Evolutionary conservation across 2,797 vertebrate species (phyloP).

Genomic region (Acrocephalus scirpaceus): DNA sequence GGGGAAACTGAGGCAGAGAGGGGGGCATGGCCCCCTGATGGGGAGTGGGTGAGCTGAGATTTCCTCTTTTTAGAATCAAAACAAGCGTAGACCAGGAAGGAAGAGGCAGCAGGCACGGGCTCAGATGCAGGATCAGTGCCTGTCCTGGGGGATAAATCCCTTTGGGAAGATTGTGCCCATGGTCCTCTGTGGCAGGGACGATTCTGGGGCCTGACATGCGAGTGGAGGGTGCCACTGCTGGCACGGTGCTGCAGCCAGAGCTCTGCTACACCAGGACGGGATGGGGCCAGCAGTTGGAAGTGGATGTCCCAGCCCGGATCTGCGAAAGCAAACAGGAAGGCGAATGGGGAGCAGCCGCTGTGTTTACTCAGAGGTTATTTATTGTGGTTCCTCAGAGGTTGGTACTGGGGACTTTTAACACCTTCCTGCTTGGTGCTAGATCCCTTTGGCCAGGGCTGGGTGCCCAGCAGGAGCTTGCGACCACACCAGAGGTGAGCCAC

Average conservation of each 20-base stretch:
- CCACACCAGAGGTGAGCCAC: not conserved
- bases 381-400: not conserved
- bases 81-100: not conserved
- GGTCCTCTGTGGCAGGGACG: not conserved
- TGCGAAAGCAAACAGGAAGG: constrained; percentile 55
- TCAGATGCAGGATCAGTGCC: not conserved
- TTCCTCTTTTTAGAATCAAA: not conserved
- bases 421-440: not conserved
- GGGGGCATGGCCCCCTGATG: rapidly evolving
- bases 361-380: not conserved
- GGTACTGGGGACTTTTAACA: not conserved
- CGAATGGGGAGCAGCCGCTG: not conserved
- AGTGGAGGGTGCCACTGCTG: not conserved
- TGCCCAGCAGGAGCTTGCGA: not conserved
- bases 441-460: not conserved
- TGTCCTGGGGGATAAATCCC: not conserved
- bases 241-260: rapidly evolving
- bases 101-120: not conserved
- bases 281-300: not conserved
- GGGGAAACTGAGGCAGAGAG: constrained; percentile 28
- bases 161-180: rapidly evolving
- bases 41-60: not conserved
- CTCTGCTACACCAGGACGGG: rapidly evolving
- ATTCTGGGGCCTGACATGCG: rapidly evolving
- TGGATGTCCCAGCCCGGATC: not conserved